phyloP scores from a whole-genome alignment of 2,888 invertebrate species.

The Mayetiola destructor region DNA sequence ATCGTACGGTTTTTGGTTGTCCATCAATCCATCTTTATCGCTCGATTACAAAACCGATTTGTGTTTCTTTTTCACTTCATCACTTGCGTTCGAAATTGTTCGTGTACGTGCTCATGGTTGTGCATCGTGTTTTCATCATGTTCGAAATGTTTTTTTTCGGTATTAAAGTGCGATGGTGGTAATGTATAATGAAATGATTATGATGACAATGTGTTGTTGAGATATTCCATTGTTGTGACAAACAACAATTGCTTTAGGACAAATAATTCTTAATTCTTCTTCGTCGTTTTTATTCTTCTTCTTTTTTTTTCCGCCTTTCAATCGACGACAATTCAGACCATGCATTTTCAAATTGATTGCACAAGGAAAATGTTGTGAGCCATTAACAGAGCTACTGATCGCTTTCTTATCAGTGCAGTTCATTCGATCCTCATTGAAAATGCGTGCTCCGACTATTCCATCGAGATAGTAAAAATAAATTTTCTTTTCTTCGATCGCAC shows the following conservation, averaged over 20 bases:
- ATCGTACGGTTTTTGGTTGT: too few species aligned
- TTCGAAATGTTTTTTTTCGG: background rate
- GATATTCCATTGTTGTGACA: conserved; percentile 22
- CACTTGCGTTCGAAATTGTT: background rate
- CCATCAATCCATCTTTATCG: background rate
- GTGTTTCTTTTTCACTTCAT: background rate
- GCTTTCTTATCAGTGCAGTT: too few species aligned
- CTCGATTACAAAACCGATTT: background rate
- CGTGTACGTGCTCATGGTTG: conserved; percentile 4
- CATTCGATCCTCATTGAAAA: too few species aligned
- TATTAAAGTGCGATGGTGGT: conserved; percentile 11
- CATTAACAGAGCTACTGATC: too few species aligned
- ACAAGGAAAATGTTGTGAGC: too few species aligned
- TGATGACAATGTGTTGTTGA: conserved; percentile 14
- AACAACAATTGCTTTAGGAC: conserved; percentile 23
- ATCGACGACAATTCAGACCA: too few species aligned
- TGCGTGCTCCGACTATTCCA: too few species aligned
- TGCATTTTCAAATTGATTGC: too few species aligned
- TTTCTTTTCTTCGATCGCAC: too few species aligned
- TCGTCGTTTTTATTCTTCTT: conserved; percentile 9
- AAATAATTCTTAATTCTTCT: conserved; percentile 17
- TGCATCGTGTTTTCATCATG: background rate
- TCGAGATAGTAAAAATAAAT: too few species aligned
- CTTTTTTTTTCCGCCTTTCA: too few species aligned
- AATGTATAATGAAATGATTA: conserved; percentile 13